Evolutionary conservation across 1,140 invertebrate genomes (phyloP), one percentile per base, ranked within the genome.

Genomic region (Andricus grossulariae): DNA sequence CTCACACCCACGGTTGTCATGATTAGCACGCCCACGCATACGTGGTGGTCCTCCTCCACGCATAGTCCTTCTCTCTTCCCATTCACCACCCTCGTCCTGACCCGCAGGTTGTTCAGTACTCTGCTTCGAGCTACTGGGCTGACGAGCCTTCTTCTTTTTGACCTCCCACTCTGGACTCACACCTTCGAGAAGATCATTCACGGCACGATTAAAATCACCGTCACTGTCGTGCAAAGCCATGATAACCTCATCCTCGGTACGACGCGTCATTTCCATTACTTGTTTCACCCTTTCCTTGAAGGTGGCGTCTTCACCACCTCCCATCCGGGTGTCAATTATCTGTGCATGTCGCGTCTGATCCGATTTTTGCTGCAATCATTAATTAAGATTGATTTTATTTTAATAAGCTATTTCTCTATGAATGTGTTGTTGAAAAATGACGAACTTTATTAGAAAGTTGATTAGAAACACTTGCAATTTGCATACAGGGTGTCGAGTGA

Each of bases 131-230:
- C 87, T 89, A 81, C 91, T 91, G 50, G 93, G 91, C 83, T 94
- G 93, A 80, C 94, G 93, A 86, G 94, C 95, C 92, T 97, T 98
- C 92, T 97, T 97, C 92, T 97, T 97, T 90, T 97, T 97, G 32
- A 96, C 94, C 76, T 91, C 90, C 91, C 91, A 91, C 73, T 91
- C 90, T n/a, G 90, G 80, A 75, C 86, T 87, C 0, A 91, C 92
- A 21, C 94, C 94, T 84, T 97, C 96, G n/a, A 96, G 91, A 39
- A 97, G 92, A 92, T 95, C 94, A 80, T 95, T 94, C 57, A 95
- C 94, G 71, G 97, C 97, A 82, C 93, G 92, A 83, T 94, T 93
- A 77, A 96, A 89, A 88, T 97, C 96, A 85, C 95, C 94, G 87
- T 97, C 95, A 83, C 95, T 95, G 88, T 97, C 96, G 87, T 97